Evolutionary conservation across 2,797 vertebrate genomes (phyloP).

Genomic region (Parotocinclus haroldoi): DNA sequence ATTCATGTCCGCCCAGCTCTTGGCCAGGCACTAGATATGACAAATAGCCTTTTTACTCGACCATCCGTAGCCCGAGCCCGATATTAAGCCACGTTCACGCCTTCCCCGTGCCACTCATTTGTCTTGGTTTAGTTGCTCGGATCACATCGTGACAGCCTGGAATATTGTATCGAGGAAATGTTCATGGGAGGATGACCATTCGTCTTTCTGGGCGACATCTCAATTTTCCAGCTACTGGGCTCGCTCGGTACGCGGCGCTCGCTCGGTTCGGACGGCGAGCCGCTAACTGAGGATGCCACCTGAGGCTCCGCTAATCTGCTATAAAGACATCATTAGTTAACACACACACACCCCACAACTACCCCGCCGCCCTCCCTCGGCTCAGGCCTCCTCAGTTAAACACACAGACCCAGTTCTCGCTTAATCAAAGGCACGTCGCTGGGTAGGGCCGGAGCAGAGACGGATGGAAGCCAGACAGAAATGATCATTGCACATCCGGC

Average conservation of each 20-base stretch:
- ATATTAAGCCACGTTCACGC: conserved; percentile 44
- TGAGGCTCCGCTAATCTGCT: conserved; percentile 23
- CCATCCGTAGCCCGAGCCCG: conserved; percentile 32
- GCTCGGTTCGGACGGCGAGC: conserved; percentile 27
- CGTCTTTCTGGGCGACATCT: conserved; percentile 36
- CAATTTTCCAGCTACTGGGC: conserved; percentile 36
- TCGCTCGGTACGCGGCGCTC: background rate
- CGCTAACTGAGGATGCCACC: conserved; percentile 15
- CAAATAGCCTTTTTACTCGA: conserved; percentile 39
- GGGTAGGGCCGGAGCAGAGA: background rate
- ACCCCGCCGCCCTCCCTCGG: background rate
- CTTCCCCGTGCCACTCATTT: conserved; percentile 31
- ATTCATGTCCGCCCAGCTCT: conserved; percentile 23
- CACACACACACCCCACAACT: background rate
- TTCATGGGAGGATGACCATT: conserved; percentile 27
- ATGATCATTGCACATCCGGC: background rate
- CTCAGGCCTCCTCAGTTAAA: background rate
- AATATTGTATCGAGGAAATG: conserved; percentile 41
- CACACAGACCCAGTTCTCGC: conserved; percentile 6
- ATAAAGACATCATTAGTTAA: conserved; percentile 23
- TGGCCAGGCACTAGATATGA: conserved; percentile 27
- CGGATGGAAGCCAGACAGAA: conserved; percentile 17
- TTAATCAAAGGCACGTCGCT: conserved; percentile 20
- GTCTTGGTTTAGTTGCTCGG: conserved; percentile 43
- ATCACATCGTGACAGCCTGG: conserved; percentile 42